A percentile compares a stretch with the other conserved stretches of the same genome.
Conservation (phyloP, 2,888 invertebrate genomes). For the Heliconius ethilla region DNA sequence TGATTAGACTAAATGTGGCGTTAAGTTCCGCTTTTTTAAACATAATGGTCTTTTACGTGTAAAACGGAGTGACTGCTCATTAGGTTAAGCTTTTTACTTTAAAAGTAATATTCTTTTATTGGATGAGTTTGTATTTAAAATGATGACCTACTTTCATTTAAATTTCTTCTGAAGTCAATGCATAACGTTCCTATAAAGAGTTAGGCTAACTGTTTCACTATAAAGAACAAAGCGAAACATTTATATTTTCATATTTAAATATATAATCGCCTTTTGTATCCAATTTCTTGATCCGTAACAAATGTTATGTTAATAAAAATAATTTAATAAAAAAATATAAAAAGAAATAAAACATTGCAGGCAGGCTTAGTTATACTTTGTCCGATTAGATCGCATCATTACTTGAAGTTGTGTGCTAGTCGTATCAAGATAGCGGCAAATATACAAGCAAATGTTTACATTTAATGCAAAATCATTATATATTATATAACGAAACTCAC, state of each 20-base stretch:
- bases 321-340: too few species aligned
- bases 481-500: not conserved
- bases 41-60: too few species aligned
- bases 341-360: too few species aligned
- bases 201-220: not conserved
- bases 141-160: not conserved
- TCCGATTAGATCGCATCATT: too few species aligned
- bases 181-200: conserved; percentile 2
- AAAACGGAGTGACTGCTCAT: too few species aligned
- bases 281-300: not conserved
- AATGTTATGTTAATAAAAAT: too few species aligned
- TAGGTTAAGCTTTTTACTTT: not conserved
- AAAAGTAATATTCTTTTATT: not conserved
- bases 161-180: not conserved
- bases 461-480: not conserved
- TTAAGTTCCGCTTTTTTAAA: too few species aligned
- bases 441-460: too few species aligned
- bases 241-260: too few species aligned
- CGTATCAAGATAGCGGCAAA: not conserved
- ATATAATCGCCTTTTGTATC: not conserved
- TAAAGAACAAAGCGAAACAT: too few species aligned
- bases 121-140: not conserved
- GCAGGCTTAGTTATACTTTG: too few species aligned
- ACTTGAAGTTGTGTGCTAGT: not conserved
- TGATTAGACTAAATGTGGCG: too few species aligned